These are phyloP conservation scores for Drosophila takahashii DNA, from an alignment of 1,140 invertebrate genomes.

Conservation along the genomic window DNA sequence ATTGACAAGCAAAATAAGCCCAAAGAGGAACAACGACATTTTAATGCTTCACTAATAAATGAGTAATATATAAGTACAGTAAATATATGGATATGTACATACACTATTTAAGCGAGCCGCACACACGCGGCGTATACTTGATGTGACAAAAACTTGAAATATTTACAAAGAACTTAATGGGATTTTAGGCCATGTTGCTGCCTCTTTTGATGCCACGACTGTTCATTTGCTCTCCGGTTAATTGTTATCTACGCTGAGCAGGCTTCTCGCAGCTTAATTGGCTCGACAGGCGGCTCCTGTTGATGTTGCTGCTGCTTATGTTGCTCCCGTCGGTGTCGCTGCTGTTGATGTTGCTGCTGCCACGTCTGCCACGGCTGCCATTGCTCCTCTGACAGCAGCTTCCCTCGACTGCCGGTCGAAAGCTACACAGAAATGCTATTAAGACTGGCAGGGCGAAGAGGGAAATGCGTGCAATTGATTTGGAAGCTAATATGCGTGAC, in stretches of 20 bases:
- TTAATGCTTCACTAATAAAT: slow-evolving; percentile 24
- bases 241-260: slow-evolving; percentile 69
- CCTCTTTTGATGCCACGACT: slow-evolving; percentile 26
- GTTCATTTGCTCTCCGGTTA: slow-evolving; percentile 56
- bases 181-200: slow-evolving; percentile 21
- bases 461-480: slow-evolving; percentile 78
- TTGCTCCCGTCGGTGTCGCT: slow-evolving; percentile 19
- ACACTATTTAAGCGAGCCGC: slow-evolving; percentile 41
- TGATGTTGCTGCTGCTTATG: slow-evolving; percentile 9
- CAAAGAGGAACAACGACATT: slow-evolving; percentile 67
- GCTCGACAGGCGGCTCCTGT: slow-evolving; percentile 51
- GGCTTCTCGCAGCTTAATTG: slow-evolving; percentile 61
- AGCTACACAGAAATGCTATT: slow-evolving; percentile 81
- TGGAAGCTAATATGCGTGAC: slow-evolving; percentile 71
- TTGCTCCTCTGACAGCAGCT: slow-evolving; percentile 12
- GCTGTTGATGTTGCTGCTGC: slow-evolving; percentile 3
- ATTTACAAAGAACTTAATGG: slow-evolving; percentile 63
- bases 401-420: slow-evolving; percentile 22
- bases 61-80: slow-evolving; percentile 35
- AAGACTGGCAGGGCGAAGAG: slow-evolving; percentile 76
- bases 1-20: slow-evolving; percentile 51
- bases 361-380: slow-evolving; percentile 1
- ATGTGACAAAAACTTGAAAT: slow-evolving; percentile 59
- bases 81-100: slow-evolving; percentile 44
- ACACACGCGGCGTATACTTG: slow-evolving; percentile 66